Base-by-base conservation (phyloP, 2,888 invertebrate species). In the Dasysyrphus tricinctus region DNA sequence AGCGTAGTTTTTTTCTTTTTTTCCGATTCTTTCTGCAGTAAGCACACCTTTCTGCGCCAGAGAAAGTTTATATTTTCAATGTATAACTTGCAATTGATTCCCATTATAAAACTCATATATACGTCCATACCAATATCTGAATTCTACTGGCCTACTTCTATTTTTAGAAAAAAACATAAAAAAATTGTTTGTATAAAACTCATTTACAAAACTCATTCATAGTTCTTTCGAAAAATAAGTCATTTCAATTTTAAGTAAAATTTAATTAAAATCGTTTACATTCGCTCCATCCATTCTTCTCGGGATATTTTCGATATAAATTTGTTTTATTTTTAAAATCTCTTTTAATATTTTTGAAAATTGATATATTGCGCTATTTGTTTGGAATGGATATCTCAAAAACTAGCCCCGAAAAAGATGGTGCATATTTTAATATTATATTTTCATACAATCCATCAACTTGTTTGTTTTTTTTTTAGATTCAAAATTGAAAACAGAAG, bases 271-370 rank as follows among this genome's bases (percentile, higher is more conserved):
- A 63, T 19, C 47, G 37, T 56, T 70, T 81, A 70, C 51, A 19
- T 74, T 85, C 37, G 42, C 34, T 59, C n/a, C n/a, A 34, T 59
- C 19, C n/a, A 34, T 47, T 42, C 2, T 34, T 59, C 14, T 39
- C 74, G 77, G 57, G 65, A 47, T 63, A 63, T 73, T 75, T 69
- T 70, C 24, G 63, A 67, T 54, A 54, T 47, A 14, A n/a, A 61
- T 70, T 74, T 44, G 16, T 32, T 54, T 51, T 51, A 19, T 49
- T 73, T 44, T 54, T 39, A 47, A 85, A 74, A 56, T 59, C 34
- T 59, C 29, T 16, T 24, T 51, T 51, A 47, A 72, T 3, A 24
- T 49, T 29, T 61, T 37, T 3, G 1, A 59, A 85, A 85, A 85
- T 80, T 85, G 9, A 57, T 67, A 24, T 39, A 67, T 65, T 65